Evolutionary conservation across 2,888 invertebrate species (phyloP).

Genomic region (Homarus gammarus): DNA sequence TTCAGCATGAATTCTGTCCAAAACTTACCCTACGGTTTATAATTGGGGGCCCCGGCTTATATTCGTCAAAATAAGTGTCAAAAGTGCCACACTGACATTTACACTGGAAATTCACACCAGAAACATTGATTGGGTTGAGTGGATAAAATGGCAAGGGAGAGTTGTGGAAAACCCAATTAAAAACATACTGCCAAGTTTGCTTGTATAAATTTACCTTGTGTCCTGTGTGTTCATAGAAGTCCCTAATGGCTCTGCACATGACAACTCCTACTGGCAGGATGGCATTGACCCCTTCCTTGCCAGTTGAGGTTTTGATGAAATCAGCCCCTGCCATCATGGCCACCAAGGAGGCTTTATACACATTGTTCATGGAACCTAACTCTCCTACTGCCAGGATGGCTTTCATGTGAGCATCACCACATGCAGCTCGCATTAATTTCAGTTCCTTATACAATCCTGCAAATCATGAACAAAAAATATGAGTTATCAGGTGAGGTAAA

Average conservation of each 20-base stretch:
- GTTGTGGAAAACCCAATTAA: too few species aligned
- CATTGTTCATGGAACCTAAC: constrained; percentile 89
- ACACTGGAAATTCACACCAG: too few species aligned
- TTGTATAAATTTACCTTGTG: constrained; percentile 82
- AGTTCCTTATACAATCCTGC: constrained; percentile 88
- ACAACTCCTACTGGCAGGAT: constrained; percentile 93
- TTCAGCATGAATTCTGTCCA: too few species aligned
- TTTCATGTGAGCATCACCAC: constrained; percentile 90
- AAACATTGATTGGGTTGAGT: too few species aligned
- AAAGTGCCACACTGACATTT: too few species aligned
- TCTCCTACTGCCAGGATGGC: constrained; percentile 97
- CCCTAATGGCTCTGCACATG: constrained; percentile 95
- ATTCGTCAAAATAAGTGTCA: too few species aligned
- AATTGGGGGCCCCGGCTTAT: too few species aligned
- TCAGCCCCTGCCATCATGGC: constrained; percentile 98
- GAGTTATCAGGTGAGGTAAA: too few species aligned
- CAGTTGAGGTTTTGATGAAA: constrained; percentile 99
- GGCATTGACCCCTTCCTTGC: constrained; percentile 96
- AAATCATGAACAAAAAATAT: too few species aligned
- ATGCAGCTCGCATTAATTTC: constrained; percentile 87
- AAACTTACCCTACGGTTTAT: too few species aligned
- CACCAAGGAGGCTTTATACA: constrained; percentile 92
- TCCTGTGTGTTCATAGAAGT: constrained; percentile 86
- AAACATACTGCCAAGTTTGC: neutral
- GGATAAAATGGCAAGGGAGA: neutral